Percentiles rank a stretch among this genome's conserved stretches.
Evolutionary conservation across 2,797 vertebrate species (phyloP).

Genomic region (Phrynocephalus forsythii): DNA sequence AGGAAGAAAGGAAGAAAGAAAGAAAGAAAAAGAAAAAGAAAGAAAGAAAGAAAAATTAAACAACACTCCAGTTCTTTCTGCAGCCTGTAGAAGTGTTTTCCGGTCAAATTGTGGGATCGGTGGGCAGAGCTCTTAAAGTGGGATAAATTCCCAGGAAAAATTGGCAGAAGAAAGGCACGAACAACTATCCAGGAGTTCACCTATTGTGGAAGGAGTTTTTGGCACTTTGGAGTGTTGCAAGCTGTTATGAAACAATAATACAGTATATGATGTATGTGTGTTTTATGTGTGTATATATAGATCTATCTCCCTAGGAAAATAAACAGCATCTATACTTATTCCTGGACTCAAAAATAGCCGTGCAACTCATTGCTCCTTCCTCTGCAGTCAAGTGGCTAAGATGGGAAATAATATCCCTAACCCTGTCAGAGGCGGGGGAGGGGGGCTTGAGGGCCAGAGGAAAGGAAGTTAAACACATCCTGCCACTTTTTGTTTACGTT

Average conservation of each 20-base stretch:
- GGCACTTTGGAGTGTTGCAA: neutral
- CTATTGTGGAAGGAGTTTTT: neutral
- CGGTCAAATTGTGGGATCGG: neutral
- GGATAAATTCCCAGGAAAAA: neutral
- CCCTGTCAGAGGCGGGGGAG: neutral
- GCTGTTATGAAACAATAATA: neutral
- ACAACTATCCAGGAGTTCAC: neutral
- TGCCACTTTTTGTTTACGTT: neutral
- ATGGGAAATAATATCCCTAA: neutral
- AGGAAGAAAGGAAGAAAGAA: neutral
- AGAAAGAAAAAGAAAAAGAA: too few species aligned
- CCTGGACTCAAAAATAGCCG: conserved; percentile 6
- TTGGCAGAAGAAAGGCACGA: neutral
- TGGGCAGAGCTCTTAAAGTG: neutral
- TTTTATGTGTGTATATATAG: too few species aligned
- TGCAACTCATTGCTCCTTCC: neutral
- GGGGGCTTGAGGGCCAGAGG: too few species aligned
- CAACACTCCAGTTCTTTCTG: neutral
- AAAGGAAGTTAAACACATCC: neutral
- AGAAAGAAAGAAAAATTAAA: neutral
- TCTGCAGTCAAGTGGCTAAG: neutral
- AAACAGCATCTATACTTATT: conserved; percentile 17
- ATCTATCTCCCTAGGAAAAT: conserved; percentile 9
- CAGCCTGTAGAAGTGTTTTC: conserved; percentile 10
- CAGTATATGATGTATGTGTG: neutral